phyloP scores from a whole-genome alignment of 2,113 vertebrate genomes.

The Heterochromis multidens region DNA sequence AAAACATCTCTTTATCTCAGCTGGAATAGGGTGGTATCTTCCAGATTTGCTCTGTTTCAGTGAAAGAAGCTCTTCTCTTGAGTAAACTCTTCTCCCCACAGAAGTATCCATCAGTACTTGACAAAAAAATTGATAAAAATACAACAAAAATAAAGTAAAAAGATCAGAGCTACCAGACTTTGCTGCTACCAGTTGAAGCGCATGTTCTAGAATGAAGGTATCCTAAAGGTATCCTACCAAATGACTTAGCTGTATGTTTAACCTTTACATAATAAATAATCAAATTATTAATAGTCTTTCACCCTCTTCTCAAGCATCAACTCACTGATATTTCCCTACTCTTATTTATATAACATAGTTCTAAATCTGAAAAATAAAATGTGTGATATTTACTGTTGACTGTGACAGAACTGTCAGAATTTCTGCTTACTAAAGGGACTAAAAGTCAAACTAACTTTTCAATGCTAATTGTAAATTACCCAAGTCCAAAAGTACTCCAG shows the following conservation, averaged over 20 bases:
- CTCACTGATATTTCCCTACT: background rate
- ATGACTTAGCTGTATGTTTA: background rate
- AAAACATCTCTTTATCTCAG: no score
- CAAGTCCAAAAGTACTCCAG: background rate
- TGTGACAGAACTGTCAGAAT: background rate
- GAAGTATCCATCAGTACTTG: no score
- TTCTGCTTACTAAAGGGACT: background rate
- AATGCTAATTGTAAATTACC: background rate
- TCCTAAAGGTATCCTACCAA: background rate
- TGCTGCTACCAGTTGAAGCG: no score
- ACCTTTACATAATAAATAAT: background rate
- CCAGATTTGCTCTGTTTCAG: no score
- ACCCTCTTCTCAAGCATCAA: background rate
- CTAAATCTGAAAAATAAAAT: background rate
- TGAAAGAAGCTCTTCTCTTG: no score
- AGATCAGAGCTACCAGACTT: no score
- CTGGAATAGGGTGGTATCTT: no score
- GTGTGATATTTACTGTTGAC: background rate
- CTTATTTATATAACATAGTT: background rate
- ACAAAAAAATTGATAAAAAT: no score
- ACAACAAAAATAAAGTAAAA: no score
- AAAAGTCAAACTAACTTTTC: background rate
- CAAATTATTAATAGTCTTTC: background rate
- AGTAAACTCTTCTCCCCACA: no score
- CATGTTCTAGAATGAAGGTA: no score